phyloP scores from a whole-genome alignment of 2,888 invertebrate genomes.

The Orthonychiurus folsomi region DNA sequence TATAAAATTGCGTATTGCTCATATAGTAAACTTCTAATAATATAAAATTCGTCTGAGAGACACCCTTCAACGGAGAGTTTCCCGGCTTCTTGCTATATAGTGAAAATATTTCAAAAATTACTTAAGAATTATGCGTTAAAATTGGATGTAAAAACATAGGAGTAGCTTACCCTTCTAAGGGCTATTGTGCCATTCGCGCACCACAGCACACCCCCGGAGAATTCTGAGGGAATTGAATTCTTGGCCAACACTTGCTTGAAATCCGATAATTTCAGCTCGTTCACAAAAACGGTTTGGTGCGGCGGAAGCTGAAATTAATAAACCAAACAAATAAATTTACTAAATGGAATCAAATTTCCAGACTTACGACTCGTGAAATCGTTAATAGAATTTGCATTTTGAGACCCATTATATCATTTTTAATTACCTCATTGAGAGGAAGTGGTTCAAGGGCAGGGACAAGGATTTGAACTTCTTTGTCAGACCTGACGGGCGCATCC shows the following conservation, averaged over 20 bases:
- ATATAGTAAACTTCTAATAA: slow-evolving; percentile 82
- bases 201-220: slow-evolving; percentile 83
- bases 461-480: slow-evolving; percentile 21
- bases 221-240: slow-evolving; percentile 71
- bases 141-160: not conserved
- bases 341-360: slow-evolving; percentile 6
- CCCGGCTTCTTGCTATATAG: slow-evolving; percentile 72
- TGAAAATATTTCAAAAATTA: slow-evolving; percentile 22
- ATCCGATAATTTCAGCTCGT: slow-evolving; percentile 84
- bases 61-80: slow-evolving; percentile 88
- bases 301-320: slow-evolving; percentile 49
- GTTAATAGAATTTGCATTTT: too few species aligned
- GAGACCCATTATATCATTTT: not conserved
- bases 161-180: slow-evolving; percentile 67
- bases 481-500: slow-evolving; percentile 42
- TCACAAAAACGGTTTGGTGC: slow-evolving; percentile 81
- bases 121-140: not conserved
- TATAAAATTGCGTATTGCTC: slow-evolving; percentile 94
- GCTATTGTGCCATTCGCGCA: slow-evolving; percentile 87
- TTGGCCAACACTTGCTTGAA: slow-evolving; percentile 71
- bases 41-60: slow-evolving; percentile 88
- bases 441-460: slow-evolving; percentile 40
- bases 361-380: too few species aligned
- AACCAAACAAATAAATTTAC: slow-evolving; percentile 3
- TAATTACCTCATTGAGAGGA: slow-evolving; percentile 17